Evolutionary conservation across 2,797 vertebrate genomes (phyloP).

Genomic region (Parauchenoglanis ngamensis): DNA sequence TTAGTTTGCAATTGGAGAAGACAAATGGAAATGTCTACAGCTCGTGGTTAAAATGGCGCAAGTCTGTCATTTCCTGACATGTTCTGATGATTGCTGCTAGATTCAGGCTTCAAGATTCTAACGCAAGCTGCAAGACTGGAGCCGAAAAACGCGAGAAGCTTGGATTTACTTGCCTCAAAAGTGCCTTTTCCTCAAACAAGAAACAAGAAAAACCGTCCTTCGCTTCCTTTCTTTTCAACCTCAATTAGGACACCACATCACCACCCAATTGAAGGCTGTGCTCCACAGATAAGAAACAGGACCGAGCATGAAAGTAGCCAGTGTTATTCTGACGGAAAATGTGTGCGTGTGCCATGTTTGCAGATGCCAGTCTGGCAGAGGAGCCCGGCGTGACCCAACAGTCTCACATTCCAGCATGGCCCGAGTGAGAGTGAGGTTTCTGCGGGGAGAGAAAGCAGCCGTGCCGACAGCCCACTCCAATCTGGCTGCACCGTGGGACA

Average conservation of each 20-base stretch:
- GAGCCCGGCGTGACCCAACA: neutral
- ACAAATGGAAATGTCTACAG: slow-evolving; percentile 37
- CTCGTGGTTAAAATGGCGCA: neutral
- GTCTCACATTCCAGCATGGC: slow-evolving; percentile 42
- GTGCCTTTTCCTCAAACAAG: neutral
- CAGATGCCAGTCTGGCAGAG: slow-evolving; percentile 31
- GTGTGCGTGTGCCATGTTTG: slow-evolving; percentile 3
- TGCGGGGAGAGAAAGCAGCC: slow-evolving; percentile 37
- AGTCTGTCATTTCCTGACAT: neutral
- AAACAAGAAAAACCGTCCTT: neutral
- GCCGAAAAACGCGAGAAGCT: neutral
- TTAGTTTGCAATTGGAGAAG: slow-evolving; percentile 28
- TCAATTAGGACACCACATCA: neutral
- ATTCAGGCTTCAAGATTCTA: neutral
- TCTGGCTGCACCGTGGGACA: slow-evolving; percentile 21
- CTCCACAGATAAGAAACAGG: slow-evolving; percentile 21
- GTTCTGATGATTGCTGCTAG: neutral
- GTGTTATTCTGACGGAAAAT: slow-evolving; percentile 28
- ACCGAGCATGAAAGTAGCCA: slow-evolving; percentile 5
- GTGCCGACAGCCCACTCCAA: slow-evolving; percentile 19
- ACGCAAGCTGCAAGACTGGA: neutral
- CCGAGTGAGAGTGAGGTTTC: slow-evolving; percentile 15
- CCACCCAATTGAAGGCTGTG: neutral
- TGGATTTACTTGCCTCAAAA: neutral
- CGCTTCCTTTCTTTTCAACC: neutral